A percentile compares a stretch with the other conserved stretches of the same genome.
Evolutionary conservation across 2,888 invertebrate species (phyloP).

Genomic region (Tenthredo amoena): DNA sequence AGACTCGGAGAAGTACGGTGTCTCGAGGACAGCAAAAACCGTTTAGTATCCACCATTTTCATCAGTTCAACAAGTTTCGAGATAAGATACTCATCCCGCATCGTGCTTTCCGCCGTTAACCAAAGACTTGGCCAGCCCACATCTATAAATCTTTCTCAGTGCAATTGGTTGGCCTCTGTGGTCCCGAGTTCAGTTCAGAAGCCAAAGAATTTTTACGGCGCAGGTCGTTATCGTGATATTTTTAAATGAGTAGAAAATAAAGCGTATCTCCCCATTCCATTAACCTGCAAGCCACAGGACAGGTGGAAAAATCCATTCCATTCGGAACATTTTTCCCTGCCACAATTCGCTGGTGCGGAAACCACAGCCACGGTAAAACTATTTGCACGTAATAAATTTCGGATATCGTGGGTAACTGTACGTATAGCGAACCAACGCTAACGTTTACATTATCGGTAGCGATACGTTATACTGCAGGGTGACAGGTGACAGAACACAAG

Average conservation of each 20-base stretch:
- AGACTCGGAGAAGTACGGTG: neutral
- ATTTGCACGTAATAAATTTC: slow-evolving; percentile 23
- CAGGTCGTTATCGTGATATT: neutral
- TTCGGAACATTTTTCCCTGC: neutral
- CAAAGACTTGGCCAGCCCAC: slow-evolving; percentile 9
- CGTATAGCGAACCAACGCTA: neutral
- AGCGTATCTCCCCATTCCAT: neutral
- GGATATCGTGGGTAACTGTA: neutral
- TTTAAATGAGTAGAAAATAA: neutral
- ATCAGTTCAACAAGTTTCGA: slow-evolving; percentile 45
- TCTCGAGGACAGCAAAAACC: slow-evolving; percentile 22
- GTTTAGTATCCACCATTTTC: slow-evolving; percentile 40
- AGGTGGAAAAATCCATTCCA: neutral
- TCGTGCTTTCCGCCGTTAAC: slow-evolving; percentile 12
- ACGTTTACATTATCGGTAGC: slow-evolving; percentile 19
- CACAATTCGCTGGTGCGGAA: neutral
- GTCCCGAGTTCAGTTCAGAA: neutral
- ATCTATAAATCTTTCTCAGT: slow-evolving; percentile 22
- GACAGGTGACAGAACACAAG: slow-evolving; percentile 33
- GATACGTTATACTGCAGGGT: slow-evolving; percentile 12
- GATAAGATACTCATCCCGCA: slow-evolving; percentile 36
- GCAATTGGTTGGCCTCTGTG: neutral
- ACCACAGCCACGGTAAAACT: neutral
- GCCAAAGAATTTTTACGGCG: neutral
- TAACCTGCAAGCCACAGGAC: neutral